phyloP scores from a whole-genome alignment of 2,888 invertebrate species.

The Hypomecis atomaria region DNA sequence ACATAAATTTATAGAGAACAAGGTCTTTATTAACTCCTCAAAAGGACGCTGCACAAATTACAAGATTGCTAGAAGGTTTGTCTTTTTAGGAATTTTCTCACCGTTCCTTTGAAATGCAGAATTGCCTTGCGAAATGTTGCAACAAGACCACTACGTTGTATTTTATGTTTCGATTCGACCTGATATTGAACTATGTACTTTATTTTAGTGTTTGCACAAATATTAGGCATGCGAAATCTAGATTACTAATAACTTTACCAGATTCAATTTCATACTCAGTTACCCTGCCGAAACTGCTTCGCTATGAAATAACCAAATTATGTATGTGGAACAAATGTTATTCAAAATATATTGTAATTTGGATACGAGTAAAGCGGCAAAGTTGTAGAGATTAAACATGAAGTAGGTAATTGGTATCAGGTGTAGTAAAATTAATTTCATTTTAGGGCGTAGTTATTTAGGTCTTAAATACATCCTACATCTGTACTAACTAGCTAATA shows the following conservation, averaged over 20 bases:
- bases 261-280: conserved; percentile 18
- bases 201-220: conserved; percentile 21
- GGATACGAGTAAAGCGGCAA: conserved; percentile 12
- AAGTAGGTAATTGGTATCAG: conserved; percentile 19
- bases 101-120: conserved; percentile 24
- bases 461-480: conserved; percentile 8
- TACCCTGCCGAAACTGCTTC: conserved; percentile 11
- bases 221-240: conserved; percentile 28
- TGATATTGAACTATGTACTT: conserved; percentile 21
- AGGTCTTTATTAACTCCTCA: neutral
- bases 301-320: conserved; percentile 20
- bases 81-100: conserved; percentile 35
- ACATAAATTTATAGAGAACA: neutral
- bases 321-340: conserved; percentile 26
- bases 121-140: conserved; percentile 31
- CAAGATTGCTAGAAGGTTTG: conserved; percentile 10
- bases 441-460: conserved; percentile 12
- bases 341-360: conserved; percentile 10
- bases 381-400: conserved; percentile 14
- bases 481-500: neutral
- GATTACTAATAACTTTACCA: conserved; percentile 23
- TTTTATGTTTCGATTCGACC: conserved; percentile 21
- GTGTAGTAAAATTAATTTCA: conserved; percentile 16
- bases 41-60: neutral
- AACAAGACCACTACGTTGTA: conserved; percentile 14